Evolutionary conservation across 2,113 vertebrate species (phyloP), one percentile per base, ranked within the genome.

Genomic region (Lucifuga dentata): DNA sequence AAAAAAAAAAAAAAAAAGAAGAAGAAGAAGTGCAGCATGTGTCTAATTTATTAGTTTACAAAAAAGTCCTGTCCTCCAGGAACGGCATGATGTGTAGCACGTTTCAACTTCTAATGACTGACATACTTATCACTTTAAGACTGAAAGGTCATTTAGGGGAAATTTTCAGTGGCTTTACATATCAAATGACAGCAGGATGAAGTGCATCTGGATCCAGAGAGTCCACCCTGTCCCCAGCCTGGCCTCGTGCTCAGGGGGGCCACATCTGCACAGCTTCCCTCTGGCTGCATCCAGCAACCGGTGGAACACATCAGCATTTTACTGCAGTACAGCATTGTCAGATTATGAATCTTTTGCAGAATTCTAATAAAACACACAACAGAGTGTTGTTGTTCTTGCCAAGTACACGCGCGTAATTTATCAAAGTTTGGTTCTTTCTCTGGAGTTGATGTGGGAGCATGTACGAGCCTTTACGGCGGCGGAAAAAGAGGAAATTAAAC

Each of bases 261-360:
- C 21, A 16, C 52, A 53, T 80, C 73, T 64, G 76, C 41, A 39
- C 16, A 52, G 38, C 48, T 46, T 40, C 44, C 61, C 76, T 36
- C 38, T 8, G 29, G 38, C 38, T 59, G 48, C 32, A 49, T 77
- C 62, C 53, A 59, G 39, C 53, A 73, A 78, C 43, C 24, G 24
- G 51, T 56, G 49, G 43, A 81, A 70, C 57, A 51, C 46, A 68
- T 76, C 61, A 29, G 33, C 32, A 21, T 38, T 82, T 77, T 72
- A 75, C 40, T 68, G 51, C 32, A 38, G 29, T 67, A 76, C 70
- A 70, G 16, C 51, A 12, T 36, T 65, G 78, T 77, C 75, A 85
- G 64, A 66, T 67, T 39, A 74, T 36, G 48, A 64, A 70, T 84
- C 61, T 78, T 61, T 53, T 24, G 24, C 44, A 67, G 57, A 67